Evolutionary conservation across 2,113 vertebrate species (phyloP), one percentile per base, ranked within the genome.

Genomic region (Tragelaphus scriptus): DNA sequence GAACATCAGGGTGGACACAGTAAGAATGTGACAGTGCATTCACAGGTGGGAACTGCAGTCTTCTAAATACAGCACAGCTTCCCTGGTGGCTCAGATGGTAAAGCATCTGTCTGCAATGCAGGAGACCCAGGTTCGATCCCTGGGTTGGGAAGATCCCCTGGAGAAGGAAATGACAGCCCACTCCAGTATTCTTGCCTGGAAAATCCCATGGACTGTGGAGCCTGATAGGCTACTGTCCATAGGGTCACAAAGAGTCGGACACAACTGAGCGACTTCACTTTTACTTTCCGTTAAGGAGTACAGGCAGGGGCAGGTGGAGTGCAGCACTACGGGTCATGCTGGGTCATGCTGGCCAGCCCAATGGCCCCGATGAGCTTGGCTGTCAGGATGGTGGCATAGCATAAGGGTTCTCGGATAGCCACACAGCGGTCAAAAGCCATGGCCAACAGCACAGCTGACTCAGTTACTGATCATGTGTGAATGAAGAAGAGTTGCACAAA

Each of bases 351-450:
- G 40, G 40, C 40, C 40, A 44, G 32, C 44, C 95, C 79, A 84
- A 97, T 92, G 91, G 91, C 30, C 12, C 85, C 25, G 26, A 97
- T 47, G 80, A 30, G 4, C 44, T 88, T 95, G 71, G 36, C n/a
- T 51, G 98, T 94, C 49, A 98, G 93, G n/a, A 98, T 92, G 16
- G 97, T 96, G 30, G 86, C 80, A 47, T 98, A 98, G 77, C 84
- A 89, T 17, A 98, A 88, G 3, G 98, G 98, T 49, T 97, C 86
- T 92, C 95, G 65, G 51, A 98, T 98, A 49, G 98, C 98, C 36
- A 98, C 85, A 6, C 79, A 98, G 26, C 63, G 91, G 55, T 98
- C 98, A 63, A 97, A 97, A 49, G 98, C 98, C 98, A 98, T 98
- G 81, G 97, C 96, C 32, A 98, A 19, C 21, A 98, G 81, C 32